These are phyloP conservation scores for Eucera pruinosa DNA, from an alignment of 2,888 invertebrate species.

Conservation along the genomic window DNA sequence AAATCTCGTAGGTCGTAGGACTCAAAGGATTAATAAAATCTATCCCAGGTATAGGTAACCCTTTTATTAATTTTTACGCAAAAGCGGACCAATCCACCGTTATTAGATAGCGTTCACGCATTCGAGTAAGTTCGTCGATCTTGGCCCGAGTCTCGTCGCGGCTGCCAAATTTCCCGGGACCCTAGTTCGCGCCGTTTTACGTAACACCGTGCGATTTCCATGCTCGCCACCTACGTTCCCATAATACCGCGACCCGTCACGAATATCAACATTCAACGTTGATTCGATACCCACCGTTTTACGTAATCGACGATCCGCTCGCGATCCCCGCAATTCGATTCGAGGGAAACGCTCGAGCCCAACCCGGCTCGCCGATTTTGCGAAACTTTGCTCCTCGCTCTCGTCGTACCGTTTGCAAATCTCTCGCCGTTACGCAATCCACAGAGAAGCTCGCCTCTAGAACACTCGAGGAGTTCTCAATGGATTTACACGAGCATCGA, in stretches of 20 bases:
- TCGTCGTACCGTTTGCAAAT: too few relatives aligned
- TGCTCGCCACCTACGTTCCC: not conserved
- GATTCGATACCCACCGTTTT: not conserved
- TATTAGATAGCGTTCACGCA: not conserved
- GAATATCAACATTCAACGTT: not conserved
- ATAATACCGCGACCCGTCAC: not conserved
- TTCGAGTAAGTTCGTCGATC: constrained; percentile 7
- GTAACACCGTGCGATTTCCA: not conserved
- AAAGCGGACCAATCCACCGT: not conserved
- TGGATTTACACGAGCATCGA: too few relatives aligned
- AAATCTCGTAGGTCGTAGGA: too few relatives aligned
- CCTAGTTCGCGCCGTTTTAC: not conserved
- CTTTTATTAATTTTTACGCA: too few relatives aligned
- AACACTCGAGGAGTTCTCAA: too few relatives aligned
- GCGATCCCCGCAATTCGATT: too few relatives aligned
- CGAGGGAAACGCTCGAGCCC: too few relatives aligned
- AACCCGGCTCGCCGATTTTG: not conserved
- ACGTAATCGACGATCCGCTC: not conserved
- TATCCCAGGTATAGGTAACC: too few relatives aligned
- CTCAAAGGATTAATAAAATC: too few relatives aligned
- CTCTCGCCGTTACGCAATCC: too few relatives aligned
- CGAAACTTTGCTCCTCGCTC: not conserved
- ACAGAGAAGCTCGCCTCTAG: too few relatives aligned
- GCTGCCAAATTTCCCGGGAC: constrained; percentile 4
- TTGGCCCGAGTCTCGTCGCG: not conserved